phyloP scores from a whole-genome alignment of 2,888 invertebrate species.

The Melinaea marsaeus region DNA sequence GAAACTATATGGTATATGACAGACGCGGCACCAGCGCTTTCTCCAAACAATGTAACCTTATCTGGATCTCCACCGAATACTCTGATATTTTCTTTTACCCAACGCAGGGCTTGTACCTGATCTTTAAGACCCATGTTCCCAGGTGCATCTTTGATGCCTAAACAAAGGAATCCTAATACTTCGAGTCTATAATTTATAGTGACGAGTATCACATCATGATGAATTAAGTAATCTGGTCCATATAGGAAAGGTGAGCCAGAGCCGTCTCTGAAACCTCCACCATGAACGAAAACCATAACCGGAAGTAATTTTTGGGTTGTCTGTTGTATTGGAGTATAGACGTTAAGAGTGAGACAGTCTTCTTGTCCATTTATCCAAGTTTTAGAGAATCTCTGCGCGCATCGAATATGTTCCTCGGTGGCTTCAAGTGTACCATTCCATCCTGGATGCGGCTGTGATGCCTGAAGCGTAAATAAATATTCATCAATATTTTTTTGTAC shows the following conservation, averaged over 20 bases:
- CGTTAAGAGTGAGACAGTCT: slow-evolving; percentile 61
- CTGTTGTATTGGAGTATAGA: slow-evolving; percentile 52
- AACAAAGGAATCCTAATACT: slow-evolving; percentile 62
- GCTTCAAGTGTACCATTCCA: slow-evolving; percentile 59
- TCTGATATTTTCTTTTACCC: slow-evolving; percentile 59
- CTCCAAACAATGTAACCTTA: slow-evolving; percentile 64
- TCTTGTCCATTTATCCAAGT: slow-evolving; percentile 50
- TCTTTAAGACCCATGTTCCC: slow-evolving; percentile 69
- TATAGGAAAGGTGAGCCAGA: slow-evolving; percentile 61
- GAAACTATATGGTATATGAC: slow-evolving; percentile 61
- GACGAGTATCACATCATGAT: slow-evolving; percentile 59
- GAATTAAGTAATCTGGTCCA: slow-evolving; percentile 59
- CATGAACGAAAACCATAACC: slow-evolving; percentile 70
- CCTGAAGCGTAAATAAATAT: slow-evolving; percentile 44
- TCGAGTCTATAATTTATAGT: slow-evolving; percentile 67
- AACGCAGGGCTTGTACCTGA: slow-evolving; percentile 60
- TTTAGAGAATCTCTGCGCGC: slow-evolving; percentile 55
- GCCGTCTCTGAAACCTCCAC: slow-evolving; percentile 66
- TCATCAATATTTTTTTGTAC: no score
- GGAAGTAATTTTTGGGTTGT: slow-evolving; percentile 39
- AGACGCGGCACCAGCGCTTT: slow-evolving; percentile 67
- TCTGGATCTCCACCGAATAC: slow-evolving; percentile 65
- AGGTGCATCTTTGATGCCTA: slow-evolving; percentile 63
- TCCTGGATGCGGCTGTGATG: slow-evolving; percentile 43
- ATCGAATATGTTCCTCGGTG: slow-evolving; percentile 55